These are phyloP conservation scores for Andrena cerasifolii DNA, from an alignment of 1,140 invertebrate genomes.

Conservation along the genomic window DNA sequence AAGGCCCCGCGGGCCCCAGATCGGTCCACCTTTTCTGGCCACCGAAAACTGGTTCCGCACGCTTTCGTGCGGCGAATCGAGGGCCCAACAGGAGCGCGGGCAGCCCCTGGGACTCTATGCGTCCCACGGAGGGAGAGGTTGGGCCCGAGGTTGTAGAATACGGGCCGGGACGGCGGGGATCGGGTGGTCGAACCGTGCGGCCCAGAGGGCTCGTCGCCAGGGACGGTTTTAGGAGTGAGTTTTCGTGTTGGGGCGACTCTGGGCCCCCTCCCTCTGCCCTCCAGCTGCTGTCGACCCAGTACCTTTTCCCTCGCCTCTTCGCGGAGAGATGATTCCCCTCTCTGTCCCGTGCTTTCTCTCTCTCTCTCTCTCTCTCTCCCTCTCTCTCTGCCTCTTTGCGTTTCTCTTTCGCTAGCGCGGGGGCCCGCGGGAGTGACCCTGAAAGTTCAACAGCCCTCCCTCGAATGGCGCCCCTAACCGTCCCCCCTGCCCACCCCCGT, in stretches of 20 bases:
- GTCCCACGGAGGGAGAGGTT: slow-evolving; percentile 24
- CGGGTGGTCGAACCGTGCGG: slow-evolving; percentile 50
- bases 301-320: neutral
- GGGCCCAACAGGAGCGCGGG: slow-evolving; percentile 4
- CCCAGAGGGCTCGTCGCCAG: slow-evolving; percentile 54
- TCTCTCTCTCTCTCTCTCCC: slow-evolving; percentile 25
- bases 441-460: slow-evolving; percentile 80
- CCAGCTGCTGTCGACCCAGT: neutral
- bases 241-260: slow-evolving; percentile 63
- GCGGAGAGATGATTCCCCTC: neutral
- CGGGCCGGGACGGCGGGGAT: slow-evolving; percentile 25
- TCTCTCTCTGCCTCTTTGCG: slow-evolving; percentile 50
- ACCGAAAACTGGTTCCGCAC: slow-evolving; percentile 66
- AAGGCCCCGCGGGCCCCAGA: neutral
- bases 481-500: slow-evolving; percentile 15
- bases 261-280: neutral
- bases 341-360: neutral
- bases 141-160: slow-evolving; percentile 47
- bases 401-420: slow-evolving; percentile 30
- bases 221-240: slow-evolving; percentile 71
- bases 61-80: slow-evolving; percentile 56
- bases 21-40: slow-evolving; percentile 47
- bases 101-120: slow-evolving; percentile 18
- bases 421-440: slow-evolving; percentile 74
- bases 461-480: slow-evolving; percentile 62